Percentiles rank a stretch among this genome's conserved stretches.
Conservation (phyloP, 23 tunicate species). For the Styela plicata region DNA sequence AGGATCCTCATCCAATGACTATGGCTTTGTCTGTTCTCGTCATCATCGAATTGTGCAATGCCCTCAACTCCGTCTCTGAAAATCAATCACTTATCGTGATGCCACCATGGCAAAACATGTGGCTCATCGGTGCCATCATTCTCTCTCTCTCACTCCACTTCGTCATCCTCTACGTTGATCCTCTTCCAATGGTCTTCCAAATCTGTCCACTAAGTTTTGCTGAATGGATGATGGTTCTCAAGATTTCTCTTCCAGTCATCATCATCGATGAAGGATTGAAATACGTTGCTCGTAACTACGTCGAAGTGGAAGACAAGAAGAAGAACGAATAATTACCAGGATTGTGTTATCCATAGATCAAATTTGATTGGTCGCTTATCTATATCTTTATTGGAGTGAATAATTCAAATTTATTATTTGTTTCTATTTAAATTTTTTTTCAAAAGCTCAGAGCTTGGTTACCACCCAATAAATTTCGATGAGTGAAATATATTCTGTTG, state of each 20-base stretch:
- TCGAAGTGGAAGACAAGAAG: conserved; percentile 31
- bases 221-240: conserved; percentile 44
- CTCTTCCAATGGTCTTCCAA: conserved; percentile 59
- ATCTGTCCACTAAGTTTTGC: conserved; percentile 37
- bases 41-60: conserved; percentile 44
- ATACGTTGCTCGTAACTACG: conserved; percentile 43
- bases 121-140: conserved; percentile 50
- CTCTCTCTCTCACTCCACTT: conserved; percentile 47
- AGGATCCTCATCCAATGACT: conserved; percentile 57
- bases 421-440: too few relatives aligned
- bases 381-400: too few relatives aligned
- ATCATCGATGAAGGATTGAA: conserved; percentile 42
- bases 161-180: conserved; percentile 47
- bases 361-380: too few relatives aligned
- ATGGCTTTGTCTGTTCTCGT: conserved; percentile 47
- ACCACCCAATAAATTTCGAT: too few relatives aligned
- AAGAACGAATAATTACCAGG: not conserved
- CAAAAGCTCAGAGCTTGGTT: too few relatives aligned
- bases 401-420: too few relatives aligned
- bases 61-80: conserved; percentile 51
- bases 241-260: conserved; percentile 49
- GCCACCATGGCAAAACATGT: conserved; percentile 49
- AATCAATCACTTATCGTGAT: conserved; percentile 45
- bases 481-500: too few relatives aligned
- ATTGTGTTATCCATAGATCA: too few relatives aligned